Conservation (phyloP, 2,797 vertebrate genomes). For the Sebastes vulpes region DNA sequence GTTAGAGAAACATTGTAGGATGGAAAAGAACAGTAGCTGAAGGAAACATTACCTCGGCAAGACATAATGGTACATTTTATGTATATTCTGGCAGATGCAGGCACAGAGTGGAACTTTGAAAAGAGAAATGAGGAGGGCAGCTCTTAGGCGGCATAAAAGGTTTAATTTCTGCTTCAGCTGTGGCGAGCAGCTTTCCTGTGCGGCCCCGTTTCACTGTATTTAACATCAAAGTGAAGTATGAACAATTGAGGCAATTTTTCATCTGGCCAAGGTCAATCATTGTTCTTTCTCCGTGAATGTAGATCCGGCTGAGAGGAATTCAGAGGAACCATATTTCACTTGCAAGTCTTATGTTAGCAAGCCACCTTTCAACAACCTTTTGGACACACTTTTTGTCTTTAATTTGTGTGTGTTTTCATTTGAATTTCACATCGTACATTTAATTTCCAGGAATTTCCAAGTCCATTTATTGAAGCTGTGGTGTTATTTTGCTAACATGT, state of each 20-base stretch:
- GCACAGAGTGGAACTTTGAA: conserved; percentile 22
- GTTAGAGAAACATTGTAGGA: not conserved
- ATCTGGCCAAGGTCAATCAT: conserved; percentile 77
- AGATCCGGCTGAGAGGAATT: conserved; percentile 53
- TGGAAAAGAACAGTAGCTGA: conserved; percentile 24
- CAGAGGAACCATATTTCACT: conserved; percentile 57
- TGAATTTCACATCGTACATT: conserved; percentile 9
- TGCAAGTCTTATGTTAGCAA: conserved; percentile 43
- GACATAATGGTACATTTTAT: conserved; percentile 46
- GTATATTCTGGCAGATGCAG: conserved; percentile 49
- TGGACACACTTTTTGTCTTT: not conserved
- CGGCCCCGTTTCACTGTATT: conserved; percentile 69
- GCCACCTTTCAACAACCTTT: conserved; percentile 47
- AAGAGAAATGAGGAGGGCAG: conserved; percentile 10
- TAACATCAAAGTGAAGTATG: conserved; percentile 81
- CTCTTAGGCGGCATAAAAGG: conserved; percentile 59
- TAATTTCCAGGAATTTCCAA: conserved; percentile 29
- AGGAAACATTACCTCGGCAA: conserved; percentile 9
- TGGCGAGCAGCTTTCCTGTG: conserved; percentile 61
- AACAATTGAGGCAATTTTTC: conserved; percentile 80
- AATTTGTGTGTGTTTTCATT: not conserved
- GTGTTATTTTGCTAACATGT: conserved; percentile 2
- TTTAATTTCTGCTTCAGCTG: conserved; percentile 69
- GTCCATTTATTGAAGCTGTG: conserved; percentile 31
- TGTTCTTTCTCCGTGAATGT: conserved; percentile 69